These are phyloP conservation scores for Laothoe populi DNA, from an alignment of 2,888 invertebrate species.

Conservation along the genomic window DNA sequence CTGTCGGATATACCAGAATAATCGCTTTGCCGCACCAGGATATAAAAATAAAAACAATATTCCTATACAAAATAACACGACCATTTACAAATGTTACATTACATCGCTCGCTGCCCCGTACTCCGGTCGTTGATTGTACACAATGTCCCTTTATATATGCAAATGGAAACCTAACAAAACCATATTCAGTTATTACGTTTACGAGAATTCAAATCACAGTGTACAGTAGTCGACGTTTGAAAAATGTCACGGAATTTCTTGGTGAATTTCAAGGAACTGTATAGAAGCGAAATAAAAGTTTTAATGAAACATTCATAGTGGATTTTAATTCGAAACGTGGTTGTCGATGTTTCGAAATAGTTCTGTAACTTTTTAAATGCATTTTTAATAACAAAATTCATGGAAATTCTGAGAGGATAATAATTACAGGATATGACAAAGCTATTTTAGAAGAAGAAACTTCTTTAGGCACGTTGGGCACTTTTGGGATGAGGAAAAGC, in stretches of 20 bases:
- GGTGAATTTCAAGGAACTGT: slow-evolving; percentile 9
- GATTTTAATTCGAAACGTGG: slow-evolving; percentile 7
- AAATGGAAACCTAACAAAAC: slow-evolving; percentile 39
- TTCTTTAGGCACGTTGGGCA: no score
- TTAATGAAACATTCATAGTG: slow-evolving; percentile 21
- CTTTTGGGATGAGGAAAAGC: no score
- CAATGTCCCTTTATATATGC: slow-evolving; percentile 31
- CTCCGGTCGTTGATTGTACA: not conserved
- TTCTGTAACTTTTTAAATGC: slow-evolving; percentile 3
- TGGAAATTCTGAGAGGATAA: not conserved
- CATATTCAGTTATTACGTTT: slow-evolving; percentile 38
- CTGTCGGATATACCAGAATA: no score
- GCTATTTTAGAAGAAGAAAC: no score
- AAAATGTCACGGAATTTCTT: slow-evolving; percentile 15
- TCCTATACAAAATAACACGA: not conserved
- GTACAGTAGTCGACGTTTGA: slow-evolving; percentile 7
- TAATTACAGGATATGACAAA: no score
- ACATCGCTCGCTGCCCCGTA: not conserved
- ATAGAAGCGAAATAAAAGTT: slow-evolving; percentile 15
- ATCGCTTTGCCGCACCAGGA: no score
- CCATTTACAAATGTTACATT: not conserved
- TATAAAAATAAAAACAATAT: slow-evolving; percentile 2
- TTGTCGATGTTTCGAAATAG: slow-evolving; percentile 14
- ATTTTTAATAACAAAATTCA: not conserved
- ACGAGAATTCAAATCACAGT: slow-evolving; percentile 35